Base-by-base conservation (phyloP, 2,888 invertebrate genomes). In the Conistra vaccinii region DNA sequence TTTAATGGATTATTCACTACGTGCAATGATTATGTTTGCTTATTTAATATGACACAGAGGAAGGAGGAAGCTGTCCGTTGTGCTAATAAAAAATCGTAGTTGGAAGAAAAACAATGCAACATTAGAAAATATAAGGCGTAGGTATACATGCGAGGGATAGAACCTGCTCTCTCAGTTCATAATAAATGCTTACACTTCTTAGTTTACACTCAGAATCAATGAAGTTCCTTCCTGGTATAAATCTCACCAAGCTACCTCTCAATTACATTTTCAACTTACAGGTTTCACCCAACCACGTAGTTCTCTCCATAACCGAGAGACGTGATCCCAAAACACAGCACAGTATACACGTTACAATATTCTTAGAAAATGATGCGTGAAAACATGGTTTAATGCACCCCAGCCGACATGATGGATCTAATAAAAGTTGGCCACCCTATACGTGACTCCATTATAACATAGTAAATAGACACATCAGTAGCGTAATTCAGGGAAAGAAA, bases 361-460 rank as follows among this genome's bases (percentile, higher is more conserved):
- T 73, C 75, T 73, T 67, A 75, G 77, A 86, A 84, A 88, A 83
- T 84, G 83, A 77, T 65, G 79, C 88, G 86, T 87, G 78, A 86
- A 87, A 81, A 81, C 80, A 78, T 70, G 73, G 80, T 79, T 80
- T 80, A 89, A 81, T 88, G 84, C 87, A 87, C 83, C 80, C 75
- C 81, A 78, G 69, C 81, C 70, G 82, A 81, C 85, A 86, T 89
- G 88, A 87, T 87, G 82, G 85, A 87, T 88, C 79, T 83, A 86
- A 89, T 89, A 88, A 89, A 89, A 89, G 85, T 86, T 85, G 78
- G 81, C 76, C 57, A 78, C 71, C 81, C 78, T 88, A n/a, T n/a
- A 89, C 90, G 90, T 89, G 89, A 89, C 87, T 87, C 83, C 84
- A 89, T 88, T 86, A 85, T 32, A 32, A n/a, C 48, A 48, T 23